Evolutionary conservation across 2,888 invertebrate genomes (phyloP).

Genomic region (Sphaerophoria rueppellii): DNA sequence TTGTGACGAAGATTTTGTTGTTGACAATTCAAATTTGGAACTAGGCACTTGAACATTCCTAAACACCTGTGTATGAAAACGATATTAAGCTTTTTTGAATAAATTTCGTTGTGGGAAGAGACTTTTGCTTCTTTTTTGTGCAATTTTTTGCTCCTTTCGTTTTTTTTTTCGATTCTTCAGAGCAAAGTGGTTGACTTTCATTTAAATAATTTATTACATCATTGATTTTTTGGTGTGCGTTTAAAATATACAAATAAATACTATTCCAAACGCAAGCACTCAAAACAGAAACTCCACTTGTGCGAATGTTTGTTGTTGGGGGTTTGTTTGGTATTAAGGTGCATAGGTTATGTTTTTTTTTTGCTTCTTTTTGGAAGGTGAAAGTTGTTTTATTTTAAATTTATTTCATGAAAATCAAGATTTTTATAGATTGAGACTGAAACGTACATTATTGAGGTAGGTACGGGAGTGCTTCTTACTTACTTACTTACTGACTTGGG

Average conservation of each 20-base stretch:
- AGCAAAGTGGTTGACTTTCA: slow-evolving; percentile 44
- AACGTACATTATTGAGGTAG: not conserved
- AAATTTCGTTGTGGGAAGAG: slow-evolving; percentile 36
- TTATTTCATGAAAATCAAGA: not conserved
- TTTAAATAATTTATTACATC: slow-evolving; percentile 63
- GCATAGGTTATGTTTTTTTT: not conserved
- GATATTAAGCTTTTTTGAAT: not conserved
- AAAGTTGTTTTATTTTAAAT: slow-evolving; percentile 52
- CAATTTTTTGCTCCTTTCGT: not conserved
- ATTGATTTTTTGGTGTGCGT: slow-evolving; percentile 40
- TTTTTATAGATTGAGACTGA: too few species aligned
- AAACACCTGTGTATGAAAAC: slow-evolving; percentile 2
- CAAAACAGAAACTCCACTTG: not conserved
- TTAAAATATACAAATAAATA: slow-evolving; percentile 9
- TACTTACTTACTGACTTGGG: too few species aligned
- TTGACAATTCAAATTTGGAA: slow-evolving; percentile 2
- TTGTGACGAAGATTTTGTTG: slow-evolving; percentile 15
- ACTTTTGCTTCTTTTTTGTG: slow-evolving; percentile 2
- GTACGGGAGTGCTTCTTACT: not conserved
- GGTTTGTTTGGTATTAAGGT: not conserved
- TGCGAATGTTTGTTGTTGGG: not conserved
- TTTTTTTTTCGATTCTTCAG: slow-evolving; percentile 22
- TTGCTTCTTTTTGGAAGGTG: slow-evolving; percentile 31
- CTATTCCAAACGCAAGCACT: not conserved
- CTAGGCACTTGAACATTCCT: not conserved